phyloP scores from a whole-genome alignment of 2,113 vertebrate species.

The Corvus hawaiiensis region DNA sequence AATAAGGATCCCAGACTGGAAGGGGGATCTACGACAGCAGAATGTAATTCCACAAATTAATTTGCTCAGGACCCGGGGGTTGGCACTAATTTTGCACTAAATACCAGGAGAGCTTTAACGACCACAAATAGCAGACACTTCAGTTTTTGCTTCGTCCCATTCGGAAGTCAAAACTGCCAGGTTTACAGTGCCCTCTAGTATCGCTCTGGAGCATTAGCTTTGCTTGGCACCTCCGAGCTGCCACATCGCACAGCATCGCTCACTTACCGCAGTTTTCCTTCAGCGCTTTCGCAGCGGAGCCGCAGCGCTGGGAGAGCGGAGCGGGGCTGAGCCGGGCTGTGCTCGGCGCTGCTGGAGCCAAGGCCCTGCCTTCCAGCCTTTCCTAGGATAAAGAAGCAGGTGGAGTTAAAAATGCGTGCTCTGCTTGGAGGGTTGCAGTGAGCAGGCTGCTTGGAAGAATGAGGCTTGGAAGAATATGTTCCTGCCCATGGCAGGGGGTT shows the following conservation, averaged over 20 bases:
- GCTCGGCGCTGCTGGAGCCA: neutral
- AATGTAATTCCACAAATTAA: slow-evolving; percentile 24
- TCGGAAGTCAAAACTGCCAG: slow-evolving; percentile 38
- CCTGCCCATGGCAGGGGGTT: neutral
- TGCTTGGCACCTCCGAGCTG: neutral
- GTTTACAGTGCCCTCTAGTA: slow-evolving; percentile 67
- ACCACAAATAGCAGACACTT: slow-evolving; percentile 8
- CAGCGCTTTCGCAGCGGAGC: neutral
- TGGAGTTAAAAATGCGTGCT: neutral
- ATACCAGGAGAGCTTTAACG: slow-evolving; percentile 24
- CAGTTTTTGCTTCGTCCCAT: neutral
- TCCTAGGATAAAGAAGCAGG: fast-evolving
- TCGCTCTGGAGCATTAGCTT: slow-evolving; percentile 15
- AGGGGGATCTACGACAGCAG: neutral
- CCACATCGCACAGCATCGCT: neutral
- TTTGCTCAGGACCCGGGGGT: slow-evolving; percentile 13
- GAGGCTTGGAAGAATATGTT: neutral
- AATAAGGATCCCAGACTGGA: neutral
- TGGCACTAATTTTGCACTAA: neutral
- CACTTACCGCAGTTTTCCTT: neutral
- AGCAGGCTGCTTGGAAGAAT: neutral
- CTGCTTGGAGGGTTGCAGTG: neutral
- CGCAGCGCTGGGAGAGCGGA: neutral
- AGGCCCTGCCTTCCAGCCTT: neutral
- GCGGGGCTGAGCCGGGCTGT: neutral